Evolutionary conservation across 2,113 vertebrate genomes (phyloP).

Genomic region (Oryzias curvinotus): DNA sequence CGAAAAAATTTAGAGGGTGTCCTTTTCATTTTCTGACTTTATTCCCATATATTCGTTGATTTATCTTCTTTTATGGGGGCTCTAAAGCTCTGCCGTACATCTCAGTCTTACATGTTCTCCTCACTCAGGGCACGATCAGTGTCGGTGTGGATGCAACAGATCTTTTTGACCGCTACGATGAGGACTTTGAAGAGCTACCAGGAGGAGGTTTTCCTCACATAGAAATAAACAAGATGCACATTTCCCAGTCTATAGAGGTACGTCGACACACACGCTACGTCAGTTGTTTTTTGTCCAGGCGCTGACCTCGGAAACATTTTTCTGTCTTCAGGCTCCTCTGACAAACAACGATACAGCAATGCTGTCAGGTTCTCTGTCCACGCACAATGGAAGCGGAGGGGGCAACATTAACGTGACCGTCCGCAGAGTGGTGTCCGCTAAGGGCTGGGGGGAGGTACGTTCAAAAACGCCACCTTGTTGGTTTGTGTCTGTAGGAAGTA

Average conservation of each 20-base stretch:
- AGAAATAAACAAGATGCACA: constrained; percentile 98
- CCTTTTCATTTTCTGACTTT: too few relatives aligned
- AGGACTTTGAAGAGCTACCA: constrained; percentile 92
- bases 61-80: too few relatives aligned
- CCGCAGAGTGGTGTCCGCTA: constrained; percentile 87
- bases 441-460: constrained; percentile 95
- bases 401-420: constrained; percentile 91
- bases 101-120: constrained; percentile 6
- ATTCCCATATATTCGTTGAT: too few relatives aligned
- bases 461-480: background rate
- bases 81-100: too few relatives aligned
- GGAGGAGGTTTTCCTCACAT: constrained; percentile 91
- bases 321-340: constrained; percentile 85
- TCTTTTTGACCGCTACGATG: constrained; percentile 94
- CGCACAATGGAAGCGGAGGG: constrained; percentile 92
- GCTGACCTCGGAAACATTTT: constrained; percentile 34
- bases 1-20: too few relatives aligned
- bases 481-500: background rate
- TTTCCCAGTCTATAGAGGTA: constrained; percentile 98
- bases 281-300: constrained; percentile 77
- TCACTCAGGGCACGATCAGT: constrained; percentile 90
- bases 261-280: constrained; percentile 55
- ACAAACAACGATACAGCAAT: constrained; percentile 92
- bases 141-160: constrained; percentile 96
- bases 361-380: constrained; percentile 93